A percentile compares a stretch with the other conserved stretches of the same genome.
Evolutionary conservation across 2,888 invertebrate genomes (phyloP).

Genomic region (Alsophila aescularia): DNA sequence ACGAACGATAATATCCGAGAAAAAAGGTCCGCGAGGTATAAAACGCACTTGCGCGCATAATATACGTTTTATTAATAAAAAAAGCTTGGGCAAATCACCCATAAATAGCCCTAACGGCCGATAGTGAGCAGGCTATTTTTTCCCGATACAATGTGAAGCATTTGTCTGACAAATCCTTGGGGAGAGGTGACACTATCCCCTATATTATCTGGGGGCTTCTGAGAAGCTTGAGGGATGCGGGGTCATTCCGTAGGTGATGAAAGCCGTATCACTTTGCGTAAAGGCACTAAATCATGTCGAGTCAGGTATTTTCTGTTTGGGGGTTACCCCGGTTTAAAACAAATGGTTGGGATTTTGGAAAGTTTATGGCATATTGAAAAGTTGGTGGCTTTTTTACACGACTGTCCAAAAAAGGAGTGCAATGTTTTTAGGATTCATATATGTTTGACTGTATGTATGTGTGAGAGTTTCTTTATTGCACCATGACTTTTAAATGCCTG

Average conservation of each 20-base stretch:
- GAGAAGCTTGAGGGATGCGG: slow-evolving; percentile 75
- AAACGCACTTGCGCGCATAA: slow-evolving; percentile 84
- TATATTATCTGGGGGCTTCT: slow-evolving; percentile 71
- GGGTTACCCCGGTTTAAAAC: slow-evolving; percentile 52
- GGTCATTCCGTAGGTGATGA: slow-evolving; percentile 83
- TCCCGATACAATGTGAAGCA: slow-evolving; percentile 77
- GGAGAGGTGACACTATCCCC: slow-evolving; percentile 75
- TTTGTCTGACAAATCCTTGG: slow-evolving; percentile 84
- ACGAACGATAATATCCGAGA: slow-evolving; percentile 78
- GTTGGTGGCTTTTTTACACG: slow-evolving; percentile 15
- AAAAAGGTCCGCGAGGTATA: slow-evolving; percentile 73
- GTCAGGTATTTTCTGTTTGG: slow-evolving; percentile 70
- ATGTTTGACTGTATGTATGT: neutral
- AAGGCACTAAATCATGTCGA: slow-evolving; percentile 76
- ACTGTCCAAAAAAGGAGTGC: too few relatives aligned
- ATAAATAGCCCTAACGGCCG: slow-evolving; percentile 83
- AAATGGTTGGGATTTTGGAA: slow-evolving; percentile 61
- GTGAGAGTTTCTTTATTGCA: too few relatives aligned
- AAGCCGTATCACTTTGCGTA: slow-evolving; percentile 73
- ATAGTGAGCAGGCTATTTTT: slow-evolving; percentile 80
- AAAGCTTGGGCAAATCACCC: slow-evolving; percentile 78
- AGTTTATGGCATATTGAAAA: slow-evolving; percentile 53
- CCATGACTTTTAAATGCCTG: too few relatives aligned
- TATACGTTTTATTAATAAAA: slow-evolving; percentile 85
- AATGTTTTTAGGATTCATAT: neutral